Evolutionary conservation across 2,113 vertebrate genomes (phyloP).

Genomic region (Parus major): DNA sequence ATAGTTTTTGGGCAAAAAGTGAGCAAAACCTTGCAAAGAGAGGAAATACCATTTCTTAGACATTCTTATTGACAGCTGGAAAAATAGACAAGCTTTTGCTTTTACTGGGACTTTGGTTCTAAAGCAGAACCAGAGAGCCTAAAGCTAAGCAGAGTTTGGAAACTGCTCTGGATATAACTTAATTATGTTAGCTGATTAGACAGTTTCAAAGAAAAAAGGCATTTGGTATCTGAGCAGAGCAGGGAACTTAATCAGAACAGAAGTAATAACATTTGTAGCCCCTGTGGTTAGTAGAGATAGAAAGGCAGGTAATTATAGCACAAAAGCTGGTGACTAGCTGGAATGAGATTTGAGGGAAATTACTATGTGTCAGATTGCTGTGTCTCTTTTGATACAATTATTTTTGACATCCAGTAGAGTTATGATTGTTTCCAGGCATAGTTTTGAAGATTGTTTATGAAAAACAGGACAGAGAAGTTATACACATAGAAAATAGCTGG

Average conservation of each 20-base stretch:
- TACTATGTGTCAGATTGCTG: neutral
- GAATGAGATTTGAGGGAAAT: constrained; percentile 11
- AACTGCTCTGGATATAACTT: constrained; percentile 4
- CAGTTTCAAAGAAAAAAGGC: constrained; percentile 1
- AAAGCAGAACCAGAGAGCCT: neutral
- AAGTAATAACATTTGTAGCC: constrained; percentile 5
- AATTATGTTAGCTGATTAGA: neutral
- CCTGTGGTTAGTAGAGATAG: neutral
- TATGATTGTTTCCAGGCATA: neutral
- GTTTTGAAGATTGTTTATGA: neutral
- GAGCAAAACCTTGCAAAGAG: neutral
- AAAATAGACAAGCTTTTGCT: neutral
- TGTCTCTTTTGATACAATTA: neutral
- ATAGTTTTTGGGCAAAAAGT: neutral
- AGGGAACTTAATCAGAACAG: neutral
- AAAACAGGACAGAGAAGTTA: neutral
- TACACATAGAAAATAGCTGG: neutral
- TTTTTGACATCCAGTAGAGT: neutral
- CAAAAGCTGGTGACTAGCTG: neutral
- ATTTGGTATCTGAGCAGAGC: neutral
- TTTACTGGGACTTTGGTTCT: neutral
- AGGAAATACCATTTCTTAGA: neutral
- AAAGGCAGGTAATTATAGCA: constrained; percentile 16
- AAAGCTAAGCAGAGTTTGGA: neutral
- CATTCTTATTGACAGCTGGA: neutral